Percentiles rank a stretch among this genome's conserved stretches.
phyloP scores from a whole-genome alignment of 2,113 vertebrate genomes.

The Nothobranchius furzeri region DNA sequence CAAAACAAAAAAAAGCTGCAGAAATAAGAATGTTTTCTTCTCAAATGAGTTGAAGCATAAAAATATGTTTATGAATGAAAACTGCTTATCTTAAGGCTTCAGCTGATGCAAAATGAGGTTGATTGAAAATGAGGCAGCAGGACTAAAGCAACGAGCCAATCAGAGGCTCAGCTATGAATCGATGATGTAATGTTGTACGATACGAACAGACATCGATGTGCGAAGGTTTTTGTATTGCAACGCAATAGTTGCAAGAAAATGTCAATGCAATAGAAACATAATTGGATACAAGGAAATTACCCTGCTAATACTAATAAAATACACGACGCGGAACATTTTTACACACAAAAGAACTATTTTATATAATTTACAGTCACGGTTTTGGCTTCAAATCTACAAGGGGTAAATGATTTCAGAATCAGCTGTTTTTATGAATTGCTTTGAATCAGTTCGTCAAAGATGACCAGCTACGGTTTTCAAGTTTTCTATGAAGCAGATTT shows the following conservation, averaged over 20 bases:
- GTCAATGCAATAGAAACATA: constrained; percentile 62
- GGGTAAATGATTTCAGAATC: constrained; percentile 39
- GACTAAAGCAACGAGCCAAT: constrained; percentile 46
- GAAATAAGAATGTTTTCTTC: neutral
- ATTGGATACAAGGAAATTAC: constrained; percentile 48
- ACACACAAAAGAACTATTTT: constrained; percentile 29
- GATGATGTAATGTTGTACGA: constrained; percentile 52
- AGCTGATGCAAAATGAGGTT: constrained; percentile 39
- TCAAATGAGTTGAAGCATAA: neutral
- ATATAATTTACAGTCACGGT: constrained; percentile 37
- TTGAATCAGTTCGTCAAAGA: constrained; percentile 49
- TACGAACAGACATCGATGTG: constrained; percentile 49
- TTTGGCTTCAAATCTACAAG: constrained; percentile 48
- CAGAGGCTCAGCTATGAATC: constrained; percentile 35
- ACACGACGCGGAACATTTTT: constrained; percentile 32
- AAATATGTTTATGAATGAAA: neutral
- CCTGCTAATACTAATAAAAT: constrained; percentile 17
- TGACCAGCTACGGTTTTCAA: constrained; percentile 30
- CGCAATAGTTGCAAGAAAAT: constrained; percentile 25
- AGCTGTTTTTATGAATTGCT: constrained; percentile 35
- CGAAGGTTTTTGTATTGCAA: constrained; percentile 37
- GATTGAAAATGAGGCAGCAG: constrained; percentile 53
- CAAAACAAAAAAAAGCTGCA: too few species aligned
- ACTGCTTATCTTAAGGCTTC: constrained; percentile 20
- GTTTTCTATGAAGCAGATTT: constrained; percentile 30